These are phyloP conservation scores for Leptura quadrifasciata DNA, from an alignment of 2,888 invertebrate species.

Conservation along the genomic window DNA sequence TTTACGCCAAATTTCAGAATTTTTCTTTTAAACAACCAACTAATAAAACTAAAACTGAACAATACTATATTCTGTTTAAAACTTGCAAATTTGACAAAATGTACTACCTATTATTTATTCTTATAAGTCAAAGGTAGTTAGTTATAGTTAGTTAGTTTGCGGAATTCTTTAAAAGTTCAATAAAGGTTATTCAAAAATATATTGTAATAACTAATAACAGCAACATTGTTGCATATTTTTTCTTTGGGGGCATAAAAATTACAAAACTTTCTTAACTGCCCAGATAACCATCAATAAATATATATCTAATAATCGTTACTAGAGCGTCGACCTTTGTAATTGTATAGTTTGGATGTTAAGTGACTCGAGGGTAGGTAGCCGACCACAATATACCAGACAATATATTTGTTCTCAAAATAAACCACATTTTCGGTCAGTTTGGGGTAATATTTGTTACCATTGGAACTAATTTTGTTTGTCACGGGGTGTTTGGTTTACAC, in stretches of 20 bases:
- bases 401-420: conserved; percentile 54
- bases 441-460: conserved; percentile 59
- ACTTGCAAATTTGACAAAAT: background rate
- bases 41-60: too few relatives aligned
- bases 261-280: background rate
- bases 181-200: background rate
- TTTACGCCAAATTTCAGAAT: too few relatives aligned
- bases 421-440: conserved; percentile 63
- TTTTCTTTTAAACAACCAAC: too few relatives aligned
- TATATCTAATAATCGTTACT: conserved; percentile 18
- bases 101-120: background rate
- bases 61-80: too few relatives aligned
- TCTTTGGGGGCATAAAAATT: background rate
- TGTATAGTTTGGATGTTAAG: conserved; percentile 31
- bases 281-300: conserved; percentile 18
- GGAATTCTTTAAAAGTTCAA: background rate
- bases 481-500: conserved; percentile 59
- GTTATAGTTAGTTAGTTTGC: too few relatives aligned
- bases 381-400: conserved; percentile 27
- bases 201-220: background rate
- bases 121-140: background rate
- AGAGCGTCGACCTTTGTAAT: conserved; percentile 18
- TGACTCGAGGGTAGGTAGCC: conserved; percentile 4
- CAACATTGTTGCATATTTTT: background rate
- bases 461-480: conserved; percentile 62